Evolutionary conservation across 2,797 vertebrate species (phyloP).

Genomic region (Sternarchorhynchus goeldii): DNA sequence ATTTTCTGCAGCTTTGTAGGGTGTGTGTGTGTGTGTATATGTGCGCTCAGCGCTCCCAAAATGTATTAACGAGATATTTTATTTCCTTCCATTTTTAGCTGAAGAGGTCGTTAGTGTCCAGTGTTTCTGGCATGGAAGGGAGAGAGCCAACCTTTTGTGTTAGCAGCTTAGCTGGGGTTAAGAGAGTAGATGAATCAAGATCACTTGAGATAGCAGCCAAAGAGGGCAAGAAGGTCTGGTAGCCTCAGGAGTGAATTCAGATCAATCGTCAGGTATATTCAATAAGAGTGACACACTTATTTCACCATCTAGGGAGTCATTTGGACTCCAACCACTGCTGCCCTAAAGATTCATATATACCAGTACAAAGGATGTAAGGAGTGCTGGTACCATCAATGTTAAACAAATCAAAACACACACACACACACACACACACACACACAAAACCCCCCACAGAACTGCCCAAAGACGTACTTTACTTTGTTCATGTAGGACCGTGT

Average conservation of each 20-base stretch:
- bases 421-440: not conserved
- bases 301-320: not conserved
- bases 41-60: not conserved
- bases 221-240: no score
- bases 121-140: not conserved
- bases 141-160: not conserved
- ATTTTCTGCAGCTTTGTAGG: no score
- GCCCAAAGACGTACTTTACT: not conserved
- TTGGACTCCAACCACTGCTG: not conserved
- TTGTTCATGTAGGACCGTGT: not conserved
- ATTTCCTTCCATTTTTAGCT: conserved; percentile 2
- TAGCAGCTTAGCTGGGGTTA: not conserved
- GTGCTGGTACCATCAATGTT: not conserved
- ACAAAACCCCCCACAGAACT: not conserved
- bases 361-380: not conserved
- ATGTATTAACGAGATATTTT: no score
- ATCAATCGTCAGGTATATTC: not conserved
- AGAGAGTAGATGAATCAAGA: not conserved
- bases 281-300: not conserved
- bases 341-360: not conserved
- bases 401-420: not conserved
- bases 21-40: not conserved
- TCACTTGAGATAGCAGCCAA: no score
- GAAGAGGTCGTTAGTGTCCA: not conserved
- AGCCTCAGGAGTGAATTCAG: not conserved